A percentile compares a stretch with the other conserved stretches of the same genome.
These are phyloP conservation scores for Brachyopa scutellaris DNA, from an alignment of 2,888 invertebrate species.

Conservation along the genomic window DNA sequence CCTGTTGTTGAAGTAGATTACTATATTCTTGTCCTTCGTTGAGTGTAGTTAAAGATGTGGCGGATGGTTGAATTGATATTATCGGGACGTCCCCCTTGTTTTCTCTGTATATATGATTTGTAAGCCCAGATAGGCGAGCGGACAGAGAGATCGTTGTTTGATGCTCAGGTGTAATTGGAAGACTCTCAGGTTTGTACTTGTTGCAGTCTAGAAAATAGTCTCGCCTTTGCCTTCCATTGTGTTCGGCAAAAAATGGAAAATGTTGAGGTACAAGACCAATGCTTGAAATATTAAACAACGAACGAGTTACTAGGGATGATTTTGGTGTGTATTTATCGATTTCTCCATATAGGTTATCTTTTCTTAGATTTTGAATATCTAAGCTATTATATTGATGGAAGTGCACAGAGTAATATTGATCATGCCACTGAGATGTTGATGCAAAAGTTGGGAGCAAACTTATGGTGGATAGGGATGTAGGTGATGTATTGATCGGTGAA, in stretches of 20 bases:
- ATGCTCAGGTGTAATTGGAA: not conserved
- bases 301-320: slow-evolving; percentile 29
- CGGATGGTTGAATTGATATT: slow-evolving; percentile 16
- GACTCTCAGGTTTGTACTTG: not conserved
- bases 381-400: slow-evolving; percentile 14
- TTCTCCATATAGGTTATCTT: not conserved
- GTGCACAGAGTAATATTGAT: slow-evolving; percentile 27
- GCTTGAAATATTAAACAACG: slow-evolving; percentile 39
- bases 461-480: slow-evolving; percentile 36
- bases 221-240: not conserved
- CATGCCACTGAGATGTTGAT: slow-evolving; percentile 26
- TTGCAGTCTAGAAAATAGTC: not conserved
- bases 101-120: not conserved
- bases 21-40: slow-evolving; percentile 20
- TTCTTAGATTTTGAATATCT: slow-evolving; percentile 10
- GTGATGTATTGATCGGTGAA: slow-evolving; percentile 10
- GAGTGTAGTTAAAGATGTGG: slow-evolving; percentile 28
- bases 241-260: slow-evolving; percentile 17
- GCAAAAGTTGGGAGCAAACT: slow-evolving; percentile 26
- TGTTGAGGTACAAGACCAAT: slow-evolving; percentile 6
- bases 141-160: not conserved
- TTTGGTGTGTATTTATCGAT: not conserved
- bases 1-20: not conserved
- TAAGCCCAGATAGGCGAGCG: slow-evolving; percentile 1
- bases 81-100: slow-evolving; percentile 30